Evolutionary conservation across 2,113 vertebrate genomes (phyloP).

Genomic region (Bungarus multicinctus): DNA sequence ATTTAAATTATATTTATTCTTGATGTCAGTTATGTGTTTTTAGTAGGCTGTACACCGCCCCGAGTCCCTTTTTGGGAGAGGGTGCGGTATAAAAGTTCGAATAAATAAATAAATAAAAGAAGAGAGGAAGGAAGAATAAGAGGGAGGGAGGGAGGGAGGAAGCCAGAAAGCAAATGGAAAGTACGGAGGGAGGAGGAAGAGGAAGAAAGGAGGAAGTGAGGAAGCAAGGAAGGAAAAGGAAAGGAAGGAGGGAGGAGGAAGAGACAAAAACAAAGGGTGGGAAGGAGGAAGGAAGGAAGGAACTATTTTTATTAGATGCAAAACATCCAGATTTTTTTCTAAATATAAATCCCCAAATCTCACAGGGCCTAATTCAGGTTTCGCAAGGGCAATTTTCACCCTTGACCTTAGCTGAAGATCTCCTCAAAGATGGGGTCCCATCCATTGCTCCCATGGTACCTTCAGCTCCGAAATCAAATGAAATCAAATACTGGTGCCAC

Average conservation of each 20-base stretch:
- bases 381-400: background rate
- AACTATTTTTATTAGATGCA: slow-evolving; percentile 29
- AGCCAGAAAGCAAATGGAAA: too few relatives aligned
- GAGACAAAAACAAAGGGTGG: background rate
- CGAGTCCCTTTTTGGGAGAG: too few relatives aligned
- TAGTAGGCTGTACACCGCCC: too few relatives aligned
- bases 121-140: background rate
- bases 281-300: background rate
- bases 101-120: too few relatives aligned
- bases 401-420: background rate
- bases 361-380: background rate
- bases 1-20: too few relatives aligned
- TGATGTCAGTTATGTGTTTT: too few relatives aligned
- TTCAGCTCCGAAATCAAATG: background rate
- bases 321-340: background rate
- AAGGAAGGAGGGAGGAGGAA: too few relatives aligned
- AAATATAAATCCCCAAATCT: background rate
- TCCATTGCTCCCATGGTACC: background rate
- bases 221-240: background rate
- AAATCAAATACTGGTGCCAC: background rate
- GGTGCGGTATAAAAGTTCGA: too few relatives aligned
- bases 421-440: background rate
- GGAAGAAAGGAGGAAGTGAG: background rate
- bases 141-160: background rate
- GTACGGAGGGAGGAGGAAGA: too few relatives aligned